Percentiles rank a stretch among this genome's conserved stretches.
Evolutionary conservation across 2,113 vertebrate species (phyloP).

Genomic region (Amazona guildingii): DNA sequence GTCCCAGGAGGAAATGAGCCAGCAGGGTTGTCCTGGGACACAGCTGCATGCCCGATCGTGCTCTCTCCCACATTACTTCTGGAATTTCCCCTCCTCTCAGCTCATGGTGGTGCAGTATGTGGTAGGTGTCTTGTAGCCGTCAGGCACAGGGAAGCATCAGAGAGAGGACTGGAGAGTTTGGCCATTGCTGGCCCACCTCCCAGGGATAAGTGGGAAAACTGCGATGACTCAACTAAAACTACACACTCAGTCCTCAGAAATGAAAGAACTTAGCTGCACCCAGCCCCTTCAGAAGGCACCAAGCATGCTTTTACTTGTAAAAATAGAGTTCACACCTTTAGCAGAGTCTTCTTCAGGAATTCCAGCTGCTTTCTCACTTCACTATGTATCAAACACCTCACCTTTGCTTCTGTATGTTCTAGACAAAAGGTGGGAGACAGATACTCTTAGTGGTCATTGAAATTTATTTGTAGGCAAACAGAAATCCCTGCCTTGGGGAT

Average conservation of each 20-base stretch:
- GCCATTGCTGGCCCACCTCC: neutral
- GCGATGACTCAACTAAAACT: neutral
- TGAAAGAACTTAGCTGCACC: neutral
- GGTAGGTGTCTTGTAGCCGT: neutral
- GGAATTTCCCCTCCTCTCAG: slow-evolving; percentile 64
- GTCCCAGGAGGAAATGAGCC: neutral
- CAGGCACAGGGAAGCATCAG: neutral
- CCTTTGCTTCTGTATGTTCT: slow-evolving; percentile 1
- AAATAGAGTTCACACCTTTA: neutral
- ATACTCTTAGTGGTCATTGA: neutral
- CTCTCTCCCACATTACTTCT: neutral
- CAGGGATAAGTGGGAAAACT: neutral
- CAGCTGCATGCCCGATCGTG: slow-evolving; percentile 37
- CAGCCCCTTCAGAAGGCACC: neutral
- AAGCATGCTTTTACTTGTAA: neutral
- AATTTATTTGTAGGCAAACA: neutral
- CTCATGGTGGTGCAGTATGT: neutral
- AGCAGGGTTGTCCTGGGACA: slow-evolving; percentile 5
- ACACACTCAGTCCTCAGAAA: neutral
- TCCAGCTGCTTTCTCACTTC: slow-evolving; percentile 4
- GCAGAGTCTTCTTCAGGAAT: neutral
- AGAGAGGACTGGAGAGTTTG: neutral
- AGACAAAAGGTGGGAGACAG: neutral
- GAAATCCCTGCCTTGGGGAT: neutral
- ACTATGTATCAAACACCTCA: neutral